A percentile compares a stretch with the other conserved stretches of the same genome.
Evolutionary conservation across 2,113 vertebrate genomes (phyloP).

Genomic region (Perca schrenkii): DNA sequence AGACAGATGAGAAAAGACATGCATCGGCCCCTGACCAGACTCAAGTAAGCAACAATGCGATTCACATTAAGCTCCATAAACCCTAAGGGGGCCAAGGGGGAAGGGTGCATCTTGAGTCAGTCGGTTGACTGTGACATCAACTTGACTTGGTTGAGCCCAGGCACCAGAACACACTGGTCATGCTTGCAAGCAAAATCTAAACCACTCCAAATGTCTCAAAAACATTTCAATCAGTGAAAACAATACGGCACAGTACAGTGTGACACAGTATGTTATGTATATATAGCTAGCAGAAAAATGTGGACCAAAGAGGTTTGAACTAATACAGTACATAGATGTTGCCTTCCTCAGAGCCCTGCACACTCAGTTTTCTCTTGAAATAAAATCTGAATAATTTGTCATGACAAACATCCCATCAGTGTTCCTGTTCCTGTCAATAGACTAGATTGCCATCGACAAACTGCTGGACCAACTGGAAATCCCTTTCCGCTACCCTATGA

Average conservation of each 20-base stretch:
- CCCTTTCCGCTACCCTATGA: conserved; percentile 30
- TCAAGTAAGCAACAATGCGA: background rate
- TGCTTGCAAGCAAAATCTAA: background rate
- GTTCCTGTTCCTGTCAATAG: background rate
- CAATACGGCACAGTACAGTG: background rate
- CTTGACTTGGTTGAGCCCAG: background rate
- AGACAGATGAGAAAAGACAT: background rate
- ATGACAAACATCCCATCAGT: conserved; percentile 1
- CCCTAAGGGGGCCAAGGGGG: background rate
- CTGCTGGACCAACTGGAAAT: conserved; percentile 38
- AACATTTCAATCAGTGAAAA: background rate
- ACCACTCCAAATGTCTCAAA: background rate
- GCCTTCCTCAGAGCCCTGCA: background rate
- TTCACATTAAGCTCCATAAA: background rate
- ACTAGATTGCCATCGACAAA: conserved; percentile 16
- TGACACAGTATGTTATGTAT: background rate
- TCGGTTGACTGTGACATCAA: background rate
- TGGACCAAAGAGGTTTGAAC: background rate
- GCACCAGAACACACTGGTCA: background rate
- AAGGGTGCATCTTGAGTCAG: background rate
- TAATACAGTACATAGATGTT: no score
- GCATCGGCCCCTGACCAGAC: background rate
- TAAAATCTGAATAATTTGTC: conserved; percentile 12
- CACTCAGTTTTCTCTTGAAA: background rate
- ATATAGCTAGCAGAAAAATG: background rate